These are phyloP conservation scores for Crenuchus spilurus DNA, from an alignment of 2,797 vertebrate genomes.

Conservation along the genomic window DNA sequence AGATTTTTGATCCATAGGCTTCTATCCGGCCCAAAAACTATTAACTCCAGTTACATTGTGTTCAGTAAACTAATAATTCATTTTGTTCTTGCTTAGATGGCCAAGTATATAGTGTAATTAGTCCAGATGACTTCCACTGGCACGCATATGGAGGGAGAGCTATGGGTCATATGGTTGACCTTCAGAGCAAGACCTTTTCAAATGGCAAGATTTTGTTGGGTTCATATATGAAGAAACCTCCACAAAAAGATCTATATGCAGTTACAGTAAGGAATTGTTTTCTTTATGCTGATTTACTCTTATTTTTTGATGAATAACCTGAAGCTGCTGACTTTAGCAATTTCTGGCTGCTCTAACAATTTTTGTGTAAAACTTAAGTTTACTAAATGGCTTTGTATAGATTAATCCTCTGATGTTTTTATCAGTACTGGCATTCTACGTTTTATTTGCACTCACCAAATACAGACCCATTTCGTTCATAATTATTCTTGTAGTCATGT, in stretches of 20 bases:
- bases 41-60: neutral
- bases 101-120: constrained; percentile 54
- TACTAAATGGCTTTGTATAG: neutral
- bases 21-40: no score
- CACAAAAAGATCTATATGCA: constrained; percentile 75
- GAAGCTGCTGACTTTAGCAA: neutral
- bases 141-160: constrained; percentile 68
- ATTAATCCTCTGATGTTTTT: no score
- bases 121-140: constrained; percentile 77
- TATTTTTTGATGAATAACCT: neutral
- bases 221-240: constrained; percentile 79
- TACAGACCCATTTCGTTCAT: neutral
- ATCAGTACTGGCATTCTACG: neutral
- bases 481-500: neutral
- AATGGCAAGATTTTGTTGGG: constrained; percentile 78
- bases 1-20: no score
- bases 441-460: neutral
- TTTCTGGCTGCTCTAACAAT: neutral
- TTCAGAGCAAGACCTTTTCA: constrained; percentile 62
- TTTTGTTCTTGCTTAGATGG: constrained; percentile 26
- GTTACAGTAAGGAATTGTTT: constrained; percentile 68
- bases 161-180: constrained; percentile 69
- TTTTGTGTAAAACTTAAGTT: neutral
- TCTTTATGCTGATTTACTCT: neutral
- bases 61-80: neutral